Evolutionary conservation across 2,888 invertebrate species (phyloP).

Genomic region (Cryptophagus acutangulus): DNA sequence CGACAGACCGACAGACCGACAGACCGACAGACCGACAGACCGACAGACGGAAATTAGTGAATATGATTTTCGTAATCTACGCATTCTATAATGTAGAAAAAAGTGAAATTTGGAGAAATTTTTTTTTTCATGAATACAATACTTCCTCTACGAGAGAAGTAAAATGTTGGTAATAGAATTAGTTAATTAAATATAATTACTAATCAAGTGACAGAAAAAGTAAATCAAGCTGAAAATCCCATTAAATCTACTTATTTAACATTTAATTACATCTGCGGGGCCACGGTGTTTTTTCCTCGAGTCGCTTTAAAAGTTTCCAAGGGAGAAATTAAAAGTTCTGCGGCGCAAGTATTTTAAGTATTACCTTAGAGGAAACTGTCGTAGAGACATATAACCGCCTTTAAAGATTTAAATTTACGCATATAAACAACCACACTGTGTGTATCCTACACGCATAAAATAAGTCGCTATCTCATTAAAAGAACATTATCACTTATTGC

Average conservation of each 20-base stretch:
- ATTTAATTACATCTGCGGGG: constrained; percentile 39
- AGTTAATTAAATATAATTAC: constrained; percentile 35
- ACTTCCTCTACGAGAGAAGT: too few relatives aligned
- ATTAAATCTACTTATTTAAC: constrained; percentile 41
- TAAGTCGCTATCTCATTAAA: constrained; percentile 26
- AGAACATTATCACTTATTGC: constrained; percentile 33
- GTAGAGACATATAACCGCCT: background rate
- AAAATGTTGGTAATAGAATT: constrained; percentile 24
- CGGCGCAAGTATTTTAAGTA: constrained; percentile 18
- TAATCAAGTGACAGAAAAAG: constrained; percentile 35
- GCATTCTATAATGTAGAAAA: too few relatives aligned
- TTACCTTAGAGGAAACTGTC: constrained; percentile 9
- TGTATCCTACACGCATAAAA: constrained; percentile 5
- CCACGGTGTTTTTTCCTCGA: constrained; percentile 24
- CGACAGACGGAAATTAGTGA: too few relatives aligned
- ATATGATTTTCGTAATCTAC: too few relatives aligned
- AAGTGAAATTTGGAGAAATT: too few relatives aligned
- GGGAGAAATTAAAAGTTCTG: constrained; percentile 38
- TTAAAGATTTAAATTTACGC: background rate
- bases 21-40: too few relatives aligned
- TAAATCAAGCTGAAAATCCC: constrained; percentile 38
- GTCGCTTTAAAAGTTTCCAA: constrained; percentile 26
- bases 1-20: too few relatives aligned
- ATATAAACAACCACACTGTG: background rate
- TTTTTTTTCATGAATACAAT: too few relatives aligned